phyloP scores from a whole-genome alignment of 2,797 vertebrate genomes.

The Stomatorhinus walkeri region DNA sequence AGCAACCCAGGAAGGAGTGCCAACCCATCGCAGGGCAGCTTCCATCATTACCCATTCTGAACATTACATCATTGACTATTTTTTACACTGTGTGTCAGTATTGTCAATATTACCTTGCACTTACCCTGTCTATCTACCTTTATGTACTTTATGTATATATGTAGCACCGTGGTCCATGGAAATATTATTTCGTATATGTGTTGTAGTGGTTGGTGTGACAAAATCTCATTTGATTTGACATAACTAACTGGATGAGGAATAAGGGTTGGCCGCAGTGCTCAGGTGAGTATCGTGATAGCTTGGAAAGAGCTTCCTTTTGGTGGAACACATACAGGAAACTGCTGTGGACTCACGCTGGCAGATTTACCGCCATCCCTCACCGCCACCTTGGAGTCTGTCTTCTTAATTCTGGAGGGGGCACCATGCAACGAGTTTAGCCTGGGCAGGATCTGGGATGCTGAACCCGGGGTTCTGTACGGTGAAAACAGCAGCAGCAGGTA shows the following conservation, averaged over 20 bases:
- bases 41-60: not conserved
- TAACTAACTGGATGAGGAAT: not conserved
- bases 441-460: constrained; percentile 47
- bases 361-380: constrained; percentile 17
- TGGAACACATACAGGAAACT: not conserved
- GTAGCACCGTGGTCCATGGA: not conserved
- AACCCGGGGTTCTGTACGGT: constrained; percentile 37
- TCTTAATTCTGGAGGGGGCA: constrained; percentile 36
- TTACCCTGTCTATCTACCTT: not conserved
- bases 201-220: not conserved
- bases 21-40: not conserved
- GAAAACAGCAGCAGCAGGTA: constrained; percentile 5
- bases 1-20: not conserved
- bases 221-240: not conserved
- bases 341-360: constrained; percentile 1
- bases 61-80: not conserved
- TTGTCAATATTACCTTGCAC: not conserved
- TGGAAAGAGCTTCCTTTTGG: not conserved
- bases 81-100: not conserved
- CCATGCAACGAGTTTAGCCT: constrained; percentile 40
- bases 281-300: not conserved
- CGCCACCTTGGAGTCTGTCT: constrained; percentile 15
- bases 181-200: not conserved
- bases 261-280: not conserved
- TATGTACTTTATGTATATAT: not conserved